Evolutionary conservation across 2,888 invertebrate species (phyloP).

Genomic region (Sinhomidia bicolor): DNA sequence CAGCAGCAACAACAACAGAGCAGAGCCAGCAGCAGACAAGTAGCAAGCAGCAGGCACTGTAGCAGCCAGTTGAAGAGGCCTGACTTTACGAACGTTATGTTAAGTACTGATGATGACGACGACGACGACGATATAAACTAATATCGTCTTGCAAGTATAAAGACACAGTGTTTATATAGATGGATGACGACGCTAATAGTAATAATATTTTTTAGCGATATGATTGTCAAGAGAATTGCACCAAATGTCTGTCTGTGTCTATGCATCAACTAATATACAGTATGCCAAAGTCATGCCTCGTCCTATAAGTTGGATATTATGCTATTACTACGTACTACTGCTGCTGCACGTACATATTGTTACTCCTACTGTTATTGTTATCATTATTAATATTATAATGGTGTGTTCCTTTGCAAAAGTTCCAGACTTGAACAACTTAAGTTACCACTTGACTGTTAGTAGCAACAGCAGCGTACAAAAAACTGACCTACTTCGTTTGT

Average conservation of each 20-base stretch:
- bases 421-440: background rate
- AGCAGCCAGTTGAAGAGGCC: background rate
- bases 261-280: too few species aligned
- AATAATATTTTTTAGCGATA: background rate
- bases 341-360: background rate
- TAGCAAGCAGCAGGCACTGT: too few species aligned
- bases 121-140: conserved; percentile 7
- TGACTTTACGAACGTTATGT: background rate
- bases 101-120: too few species aligned
- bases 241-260: background rate
- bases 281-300: too few species aligned
- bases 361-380: background rate
- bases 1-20: too few species aligned
- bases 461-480: conserved; percentile 15
- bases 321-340: background rate
- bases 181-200: too few species aligned
- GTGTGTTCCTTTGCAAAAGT: background rate
- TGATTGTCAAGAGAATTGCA: background rate
- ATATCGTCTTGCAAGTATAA: background rate
- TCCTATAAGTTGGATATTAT: too few species aligned
- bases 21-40: too few species aligned
- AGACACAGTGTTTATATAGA: background rate
- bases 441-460: background rate
- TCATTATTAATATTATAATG: background rate
- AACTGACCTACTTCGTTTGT: conserved; percentile 14